Evolutionary conservation across 2,888 invertebrate species (phyloP), one percentile per base, ranked within the genome.

Genomic region (Philopedon plagiatum): DNA sequence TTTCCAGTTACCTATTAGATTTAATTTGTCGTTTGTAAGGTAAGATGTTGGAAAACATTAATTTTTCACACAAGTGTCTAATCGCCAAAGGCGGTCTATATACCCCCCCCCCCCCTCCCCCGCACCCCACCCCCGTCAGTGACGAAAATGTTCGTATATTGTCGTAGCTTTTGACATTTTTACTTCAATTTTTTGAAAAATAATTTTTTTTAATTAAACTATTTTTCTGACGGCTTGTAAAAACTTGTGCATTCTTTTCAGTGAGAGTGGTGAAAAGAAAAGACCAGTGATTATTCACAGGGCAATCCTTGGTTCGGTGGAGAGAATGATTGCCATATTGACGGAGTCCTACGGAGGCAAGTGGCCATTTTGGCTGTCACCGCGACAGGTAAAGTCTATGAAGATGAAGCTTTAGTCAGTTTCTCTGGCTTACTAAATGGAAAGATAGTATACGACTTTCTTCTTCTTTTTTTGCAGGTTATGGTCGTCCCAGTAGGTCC

Each of bases 351-450:
- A 93, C 86, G 99, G 94, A 13, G 99, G 99, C 76, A 99, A 99
- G 87, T 99, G 99, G 99, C 99, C 99, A 7, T 98, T 99, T 89
- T 99, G 99, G 99, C 85, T 99, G 54, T 98, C 98, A 0, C 99
- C 99, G 1, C 87, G 98, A 7, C 99, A 99, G 86, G 92, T 90
- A 0, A 41, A 34, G n/a, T n/a, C n/a, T n/a, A n/a, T n/a, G n/a
- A n/a, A n/a, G n/a, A n/a, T n/a, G n/a, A n/a, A n/a, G n/a, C n/a
- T n/a, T n/a, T n/a, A n/a, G n/a, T n/a, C n/a, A n/a, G n/a, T n/a
- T n/a, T n/a, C n/a, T n/a, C n/a, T n/a, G n/a, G n/a, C n/a, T n/a
- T n/a, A n/a, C n/a, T n/a, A n/a, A n/a, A n/a, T n/a, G n/a, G n/a
- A n/a, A n/a, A n/a, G n/a, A n/a, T n/a, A n/a, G 3, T 41, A 5